Base-by-base conservation (phyloP, 2,797 vertebrate species). In the Buceros bicornis region DNA sequence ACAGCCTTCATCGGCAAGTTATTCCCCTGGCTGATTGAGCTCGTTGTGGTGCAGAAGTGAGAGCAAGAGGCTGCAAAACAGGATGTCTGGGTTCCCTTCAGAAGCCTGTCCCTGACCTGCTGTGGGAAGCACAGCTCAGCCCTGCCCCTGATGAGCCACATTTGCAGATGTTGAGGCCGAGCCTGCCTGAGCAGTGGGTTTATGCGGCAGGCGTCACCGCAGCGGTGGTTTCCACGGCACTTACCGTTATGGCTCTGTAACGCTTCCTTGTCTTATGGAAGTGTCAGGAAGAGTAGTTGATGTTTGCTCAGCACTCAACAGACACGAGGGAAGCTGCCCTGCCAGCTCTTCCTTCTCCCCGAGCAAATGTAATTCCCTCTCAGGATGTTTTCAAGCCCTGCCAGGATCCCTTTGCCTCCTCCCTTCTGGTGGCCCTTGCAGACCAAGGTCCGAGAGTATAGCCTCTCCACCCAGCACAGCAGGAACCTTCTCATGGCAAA, bases 11-110 rank as follows among this genome's bases (percentile, higher is more conserved):
- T 9, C 79, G 82, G 76, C 76, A 89, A 85, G 29, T 86, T 72
- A 73, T 43, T 88, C 40, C 54, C 45, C 48, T 1, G 11, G 54
- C 91, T 93, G 89, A 86, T 54, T 85, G 82, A 86, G 26, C n/a
- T 71, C 25, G 1, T 45, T 28, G 17, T 65, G 73, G 82, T 72
- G 33, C 28, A 91, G 69, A 61, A 86, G 76, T 1, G 0, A 95
- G 82, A 93, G 57, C 16, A 76, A 56, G 31, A 93, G 80, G 24
- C 42, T 95, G 79, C 50, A 95, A 85, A 94, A 85, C 87, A 83
- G 65, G 84, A 91, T 89, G 92, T 73, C 92, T 93, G 92, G 78
- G 65, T 47, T 94, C 76, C 72, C 43, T 90, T 70, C 72, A 78
- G 76, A 89, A 82, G 82, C 54, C 87, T 88, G 79, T 45, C 82